These are phyloP conservation scores for Tenthredo scrophulariae DNA, from an alignment of 2,888 invertebrate species.

Conservation along the genomic window DNA sequence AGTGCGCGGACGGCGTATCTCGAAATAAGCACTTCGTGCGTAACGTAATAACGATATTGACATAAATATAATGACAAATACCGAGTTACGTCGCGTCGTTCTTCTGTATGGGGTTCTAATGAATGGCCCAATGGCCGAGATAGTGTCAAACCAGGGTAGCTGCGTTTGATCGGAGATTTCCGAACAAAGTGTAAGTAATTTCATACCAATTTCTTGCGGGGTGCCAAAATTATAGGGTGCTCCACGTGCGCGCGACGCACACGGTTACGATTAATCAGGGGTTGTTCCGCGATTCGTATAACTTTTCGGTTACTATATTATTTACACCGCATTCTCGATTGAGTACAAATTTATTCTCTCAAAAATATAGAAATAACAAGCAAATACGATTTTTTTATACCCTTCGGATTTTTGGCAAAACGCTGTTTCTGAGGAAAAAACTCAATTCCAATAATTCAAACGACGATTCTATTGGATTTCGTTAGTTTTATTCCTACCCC, in stretches of 20 bases:
- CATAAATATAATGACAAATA: slow-evolving; percentile 44
- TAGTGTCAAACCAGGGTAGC: slow-evolving; percentile 22
- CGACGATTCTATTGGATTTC: neutral
- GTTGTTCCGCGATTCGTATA: neutral
- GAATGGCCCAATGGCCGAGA: slow-evolving; percentile 18
- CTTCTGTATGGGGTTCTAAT: neutral
- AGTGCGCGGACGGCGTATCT: neutral
- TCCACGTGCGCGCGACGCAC: slow-evolving; percentile 24
- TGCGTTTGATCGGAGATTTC: slow-evolving; percentile 50
- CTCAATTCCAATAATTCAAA: neutral
- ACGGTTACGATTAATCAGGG: slow-evolving; percentile 47
- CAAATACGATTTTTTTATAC: neutral
- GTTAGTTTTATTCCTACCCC: neutral
- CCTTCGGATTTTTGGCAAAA: neutral
- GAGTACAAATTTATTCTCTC: neutral
- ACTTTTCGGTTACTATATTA: neutral
- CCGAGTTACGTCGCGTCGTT: neutral
- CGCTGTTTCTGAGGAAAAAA: neutral
- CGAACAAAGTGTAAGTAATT: slow-evolving; percentile 53
- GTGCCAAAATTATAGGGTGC: slow-evolving; percentile 51
- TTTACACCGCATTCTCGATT: neutral
- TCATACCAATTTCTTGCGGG: slow-evolving; percentile 49
- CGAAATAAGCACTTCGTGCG: slow-evolving; percentile 24
- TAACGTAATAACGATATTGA: slow-evolving; percentile 40
- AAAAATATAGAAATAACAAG: neutral